Conservation (phyloP, 2,888 invertebrate species). For the Synanthedon vespiformis region DNA sequence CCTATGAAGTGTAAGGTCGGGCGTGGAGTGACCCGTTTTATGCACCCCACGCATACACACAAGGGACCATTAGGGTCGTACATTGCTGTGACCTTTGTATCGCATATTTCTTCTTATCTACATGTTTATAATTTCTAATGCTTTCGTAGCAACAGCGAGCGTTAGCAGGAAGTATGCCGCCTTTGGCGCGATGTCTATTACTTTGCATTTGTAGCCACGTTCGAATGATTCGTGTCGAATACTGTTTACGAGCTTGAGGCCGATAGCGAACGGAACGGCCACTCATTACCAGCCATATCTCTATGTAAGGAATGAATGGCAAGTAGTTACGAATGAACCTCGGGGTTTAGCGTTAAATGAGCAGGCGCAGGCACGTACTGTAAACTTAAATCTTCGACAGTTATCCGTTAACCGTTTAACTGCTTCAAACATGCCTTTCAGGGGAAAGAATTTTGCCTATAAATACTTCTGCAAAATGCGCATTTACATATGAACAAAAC, state of each 20-base stretch:
- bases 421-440: conserved; percentile 24
- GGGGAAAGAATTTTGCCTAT: conserved; percentile 4
- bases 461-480: too few species aligned
- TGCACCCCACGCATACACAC: background rate
- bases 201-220: conserved; percentile 52
- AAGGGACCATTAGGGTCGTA: conserved; percentile 15
- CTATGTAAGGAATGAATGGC: conserved; percentile 61
- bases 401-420: conserved; percentile 29
- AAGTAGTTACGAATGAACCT: conserved; percentile 51
- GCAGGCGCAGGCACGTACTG: conserved; percentile 47
- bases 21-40: background rate
- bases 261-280: conserved; percentile 52
- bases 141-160: conserved; percentile 21
- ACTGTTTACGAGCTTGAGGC: conserved; percentile 60
- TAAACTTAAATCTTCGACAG: conserved; percentile 31
- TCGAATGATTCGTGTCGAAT: conserved; percentile 53
- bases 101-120: too few species aligned
- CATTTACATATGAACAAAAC: too few species aligned
- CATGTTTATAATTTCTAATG: background rate
- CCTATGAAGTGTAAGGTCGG: background rate
- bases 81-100: conserved; percentile 40
- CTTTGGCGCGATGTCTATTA: conserved; percentile 49
- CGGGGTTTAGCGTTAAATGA: conserved; percentile 46
- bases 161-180: conserved; percentile 45
- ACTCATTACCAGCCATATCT: conserved; percentile 64